Evolutionary conservation across 2,113 vertebrate species (phyloP).

Genomic region (Amblyornis subalaris): DNA sequence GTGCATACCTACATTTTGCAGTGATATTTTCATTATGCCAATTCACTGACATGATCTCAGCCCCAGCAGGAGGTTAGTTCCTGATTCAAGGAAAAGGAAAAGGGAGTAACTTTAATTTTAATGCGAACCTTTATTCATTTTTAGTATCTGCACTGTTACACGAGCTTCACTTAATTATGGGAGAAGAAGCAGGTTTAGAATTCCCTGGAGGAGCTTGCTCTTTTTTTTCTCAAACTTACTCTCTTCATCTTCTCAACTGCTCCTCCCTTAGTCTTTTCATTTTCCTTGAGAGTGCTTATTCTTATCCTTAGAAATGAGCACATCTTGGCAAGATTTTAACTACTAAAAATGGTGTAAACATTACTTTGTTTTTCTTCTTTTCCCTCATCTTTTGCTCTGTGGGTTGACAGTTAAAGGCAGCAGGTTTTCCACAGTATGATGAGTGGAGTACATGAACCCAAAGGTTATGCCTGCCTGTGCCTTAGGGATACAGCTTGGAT

Average conservation of each 20-base stretch:
- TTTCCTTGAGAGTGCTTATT: conserved; percentile 22
- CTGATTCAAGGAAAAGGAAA: neutral
- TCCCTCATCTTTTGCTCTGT: neutral
- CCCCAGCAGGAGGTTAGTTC: neutral
- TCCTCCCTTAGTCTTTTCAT: conserved; percentile 16
- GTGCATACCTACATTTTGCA: neutral
- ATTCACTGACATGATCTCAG: neutral
- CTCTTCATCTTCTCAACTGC: conserved; percentile 19
- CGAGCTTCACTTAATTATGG: conserved; percentile 24
- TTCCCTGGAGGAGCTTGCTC: conserved; percentile 7
- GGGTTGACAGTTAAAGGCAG: neutral
- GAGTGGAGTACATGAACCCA: neutral
- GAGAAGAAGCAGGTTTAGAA: conserved; percentile 47
- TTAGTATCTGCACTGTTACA: conserved; percentile 15
- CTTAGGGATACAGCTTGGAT: neutral
- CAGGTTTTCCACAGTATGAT: neutral
- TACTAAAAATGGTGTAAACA: neutral
- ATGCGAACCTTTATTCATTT: neutral
- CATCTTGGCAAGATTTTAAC: neutral
- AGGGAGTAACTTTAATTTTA: conserved; percentile 14
- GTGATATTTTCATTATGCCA: neutral
- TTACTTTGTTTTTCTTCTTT: neutral
- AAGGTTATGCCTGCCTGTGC: neutral
- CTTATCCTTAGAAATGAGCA: neutral
- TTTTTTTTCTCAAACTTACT: neutral